Evolutionary conservation across 2,797 vertebrate species (phyloP).

Genomic region (Epinephelus coioides): DNA sequence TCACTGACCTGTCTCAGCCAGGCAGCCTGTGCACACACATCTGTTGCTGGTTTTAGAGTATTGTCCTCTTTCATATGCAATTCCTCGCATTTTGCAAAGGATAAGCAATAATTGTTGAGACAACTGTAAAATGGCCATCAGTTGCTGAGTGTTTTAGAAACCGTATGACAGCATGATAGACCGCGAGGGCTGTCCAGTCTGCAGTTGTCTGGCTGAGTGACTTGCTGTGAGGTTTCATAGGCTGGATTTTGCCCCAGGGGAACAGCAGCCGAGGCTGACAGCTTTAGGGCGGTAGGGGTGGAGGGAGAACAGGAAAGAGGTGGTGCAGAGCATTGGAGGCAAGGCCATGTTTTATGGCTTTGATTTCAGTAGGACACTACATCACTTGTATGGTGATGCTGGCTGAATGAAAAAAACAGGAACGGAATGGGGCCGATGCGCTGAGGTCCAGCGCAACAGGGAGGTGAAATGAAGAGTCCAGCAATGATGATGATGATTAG

Average conservation of each 20-base stretch:
- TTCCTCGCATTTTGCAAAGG: constrained; percentile 55
- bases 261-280: constrained; percentile 42
- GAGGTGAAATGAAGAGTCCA: constrained; percentile 46
- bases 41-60: constrained; percentile 74
- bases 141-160: constrained; percentile 65
- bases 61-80: constrained; percentile 68
- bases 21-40: constrained; percentile 62
- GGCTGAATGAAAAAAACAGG: constrained; percentile 42
- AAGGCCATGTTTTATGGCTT: constrained; percentile 45
- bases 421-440: constrained; percentile 14
- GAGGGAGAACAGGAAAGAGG: constrained; percentile 52
- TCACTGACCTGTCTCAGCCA: constrained; percentile 42
- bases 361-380: constrained; percentile 62
- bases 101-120: constrained; percentile 69
- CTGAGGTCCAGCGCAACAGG: constrained; percentile 25
- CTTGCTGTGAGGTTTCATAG: constrained; percentile 45
- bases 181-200: constrained; percentile 35
- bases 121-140: constrained; percentile 78
- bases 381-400: constrained; percentile 51
- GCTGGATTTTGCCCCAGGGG: constrained; percentile 46
- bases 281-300: constrained; percentile 34
- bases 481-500: constrained; percentile 58
- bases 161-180: constrained; percentile 56
- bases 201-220: constrained; percentile 55
- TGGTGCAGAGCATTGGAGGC: constrained; percentile 42